Evolutionary conservation across 1,140 invertebrate genomes (phyloP), one percentile per base, ranked within the genome.

Genomic region (Neoseiulus cucumeris): DNA sequence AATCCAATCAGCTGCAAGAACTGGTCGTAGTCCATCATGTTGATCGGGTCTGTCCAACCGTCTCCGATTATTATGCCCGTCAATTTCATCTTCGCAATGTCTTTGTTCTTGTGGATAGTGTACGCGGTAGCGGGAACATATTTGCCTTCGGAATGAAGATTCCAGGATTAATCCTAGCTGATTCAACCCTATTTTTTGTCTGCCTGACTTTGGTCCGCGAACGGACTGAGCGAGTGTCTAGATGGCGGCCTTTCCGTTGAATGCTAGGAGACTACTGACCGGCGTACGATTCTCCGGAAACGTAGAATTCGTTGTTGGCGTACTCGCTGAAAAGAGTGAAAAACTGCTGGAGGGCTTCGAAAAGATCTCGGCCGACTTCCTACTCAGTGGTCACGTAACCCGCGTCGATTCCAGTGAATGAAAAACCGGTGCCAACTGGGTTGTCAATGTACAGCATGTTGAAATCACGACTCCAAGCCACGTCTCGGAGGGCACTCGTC

Each of bases 261-360:
- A n/a, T n/a, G n/a, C n/a, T n/a, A n/a, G 66, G 45, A 64, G 33
- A 28, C 18, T 69, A 77, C 22, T 76, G 74, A 2, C 88, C 88
- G 12, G 81, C 89, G 75, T 91, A 92, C 14, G 87, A 91, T 76
- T 92, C 88, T 0, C 89, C 89, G 1, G 85, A 85, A 0, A 91
- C 81, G 76, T 81, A 89, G 70, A 89, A 87, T 41, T 83, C 81
- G 67, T 82, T 84, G 0, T 72, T 68, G 68, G 79, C 79, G 6
- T 83, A 72, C 69, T 85, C 80, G 2, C 82, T 81, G 70, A 87
- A 89, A 0, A 89, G 71, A 65, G 81, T 75, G 71, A 87, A 87
- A 69, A 88, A 85, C 71, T 89, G 86, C 28, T 66, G 33, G n/a
- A 72, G 14, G n/a, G 68, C 68, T 25, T 68, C 51, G 30, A 65